These are phyloP conservation scores for Drosophila kanapiae DNA, from an alignment of 1,140 invertebrate species.

Conservation along the genomic window DNA sequence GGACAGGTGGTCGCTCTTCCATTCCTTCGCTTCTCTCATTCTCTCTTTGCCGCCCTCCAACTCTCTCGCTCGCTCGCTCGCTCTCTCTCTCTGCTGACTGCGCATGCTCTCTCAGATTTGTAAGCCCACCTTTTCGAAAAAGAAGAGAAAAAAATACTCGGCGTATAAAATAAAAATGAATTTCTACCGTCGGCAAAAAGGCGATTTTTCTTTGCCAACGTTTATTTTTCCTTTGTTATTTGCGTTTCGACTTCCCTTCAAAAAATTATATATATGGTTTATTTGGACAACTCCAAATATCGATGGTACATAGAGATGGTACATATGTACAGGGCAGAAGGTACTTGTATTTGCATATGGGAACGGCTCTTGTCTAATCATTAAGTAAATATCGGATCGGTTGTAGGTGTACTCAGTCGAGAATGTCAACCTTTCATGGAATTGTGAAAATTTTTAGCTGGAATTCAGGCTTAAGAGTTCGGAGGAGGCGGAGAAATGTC, in stretches of 20 bases:
- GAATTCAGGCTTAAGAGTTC: slow-evolving; percentile 15
- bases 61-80: neutral
- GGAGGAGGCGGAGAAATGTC: neutral
- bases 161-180: neutral
- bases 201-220: slow-evolving; percentile 12
- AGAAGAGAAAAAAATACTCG: neutral
- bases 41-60: neutral
- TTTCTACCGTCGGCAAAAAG: slow-evolving; percentile 45
- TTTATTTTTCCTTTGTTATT: slow-evolving; percentile 35
- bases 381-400: slow-evolving; percentile 54
- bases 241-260: slow-evolving; percentile 30
- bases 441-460: slow-evolving; percentile 17
- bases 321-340: slow-evolving; percentile 30
- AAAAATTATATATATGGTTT: slow-evolving; percentile 5
- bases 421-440: slow-evolving; percentile 45
- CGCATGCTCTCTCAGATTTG: slow-evolving; percentile 48
- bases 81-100: slow-evolving; percentile 22
- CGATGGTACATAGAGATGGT: slow-evolving; percentile 3
- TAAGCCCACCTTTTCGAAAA: slow-evolving; percentile 33
- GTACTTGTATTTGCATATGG: slow-evolving; percentile 62
- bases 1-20: slow-evolving; percentile 69
- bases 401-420: slow-evolving; percentile 45
- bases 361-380: slow-evolving; percentile 72
- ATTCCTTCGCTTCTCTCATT: slow-evolving; percentile 14
- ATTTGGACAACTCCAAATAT: slow-evolving; percentile 45